Conservation (phyloP, 2,113 vertebrate species). For the Pithys albifrons region DNA sequence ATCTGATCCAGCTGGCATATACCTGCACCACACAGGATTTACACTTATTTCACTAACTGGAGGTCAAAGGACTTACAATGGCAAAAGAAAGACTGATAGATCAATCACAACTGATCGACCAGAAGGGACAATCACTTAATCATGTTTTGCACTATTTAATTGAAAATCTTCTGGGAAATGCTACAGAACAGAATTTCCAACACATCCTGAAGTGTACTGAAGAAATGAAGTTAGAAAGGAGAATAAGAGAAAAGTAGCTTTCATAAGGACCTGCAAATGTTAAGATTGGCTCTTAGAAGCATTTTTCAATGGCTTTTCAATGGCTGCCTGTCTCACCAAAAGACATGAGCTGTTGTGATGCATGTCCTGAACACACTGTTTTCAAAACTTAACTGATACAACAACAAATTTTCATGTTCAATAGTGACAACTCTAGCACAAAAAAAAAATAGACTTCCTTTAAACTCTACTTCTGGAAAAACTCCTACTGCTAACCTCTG, state of each 20-base stretch:
- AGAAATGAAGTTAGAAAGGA: not conserved
- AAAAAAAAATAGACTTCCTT: not conserved
- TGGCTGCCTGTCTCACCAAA: not conserved
- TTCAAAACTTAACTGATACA: not conserved
- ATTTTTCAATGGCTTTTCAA: not conserved
- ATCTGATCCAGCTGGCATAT: slow-evolving; percentile 10
- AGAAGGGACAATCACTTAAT: not conserved
- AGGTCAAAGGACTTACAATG: not conserved
- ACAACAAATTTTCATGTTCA: not conserved
- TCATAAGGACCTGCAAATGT: not conserved
- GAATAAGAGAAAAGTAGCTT: not conserved
- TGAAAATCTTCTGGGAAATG: not conserved
- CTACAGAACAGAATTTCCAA: not conserved
- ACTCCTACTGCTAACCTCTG: not conserved
- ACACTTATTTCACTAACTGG: not conserved
- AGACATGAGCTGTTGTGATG: not conserved
- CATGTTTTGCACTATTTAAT: not conserved
- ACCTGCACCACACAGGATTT: slow-evolving; percentile 24
- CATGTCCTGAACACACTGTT: not conserved
- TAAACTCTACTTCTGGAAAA: not conserved
- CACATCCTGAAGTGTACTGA: not conserved
- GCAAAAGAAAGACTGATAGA: not conserved
- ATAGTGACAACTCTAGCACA: not conserved
- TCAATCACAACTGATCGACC: not conserved
- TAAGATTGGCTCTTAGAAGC: not conserved